These are phyloP conservation scores for Psix sp. DNA, from an alignment of 1,140 invertebrate species.

Conservation along the genomic window DNA sequence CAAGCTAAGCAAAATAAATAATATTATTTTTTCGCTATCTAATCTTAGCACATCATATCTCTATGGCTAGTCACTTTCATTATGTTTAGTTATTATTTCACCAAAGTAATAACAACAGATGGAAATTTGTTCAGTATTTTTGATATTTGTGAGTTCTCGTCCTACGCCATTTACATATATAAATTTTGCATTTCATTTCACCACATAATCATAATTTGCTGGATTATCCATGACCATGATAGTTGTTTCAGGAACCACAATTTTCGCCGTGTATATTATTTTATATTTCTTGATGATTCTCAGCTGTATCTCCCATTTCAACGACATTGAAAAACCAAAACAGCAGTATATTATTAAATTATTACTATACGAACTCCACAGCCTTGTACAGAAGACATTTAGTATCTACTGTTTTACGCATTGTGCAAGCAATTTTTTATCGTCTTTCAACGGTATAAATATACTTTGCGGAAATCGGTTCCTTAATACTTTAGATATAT, in stretches of 20 bases:
- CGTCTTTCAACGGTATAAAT: constrained; percentile 19
- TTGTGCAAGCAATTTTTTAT: constrained; percentile 36
- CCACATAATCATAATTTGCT: constrained; percentile 74
- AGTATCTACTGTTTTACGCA: constrained; percentile 56
- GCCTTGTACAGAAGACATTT: constrained; percentile 63
- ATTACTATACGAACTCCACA: constrained; percentile 60
- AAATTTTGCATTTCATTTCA: constrained; percentile 76
- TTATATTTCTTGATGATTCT: constrained; percentile 17
- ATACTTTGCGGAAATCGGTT: constrained; percentile 15
- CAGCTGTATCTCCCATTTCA: constrained; percentile 35
- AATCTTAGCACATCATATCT: too few relatives aligned
- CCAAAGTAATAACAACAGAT: constrained; percentile 52
- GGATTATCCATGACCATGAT: constrained; percentile 68
- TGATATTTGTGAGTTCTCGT: constrained; percentile 22
- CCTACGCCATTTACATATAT: constrained; percentile 68
- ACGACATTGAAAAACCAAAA: constrained; percentile 59
- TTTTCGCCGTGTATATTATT: constrained; percentile 52
- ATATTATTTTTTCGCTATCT: too few relatives aligned
- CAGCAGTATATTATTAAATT: constrained; percentile 71
- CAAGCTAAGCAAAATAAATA: too few relatives aligned
- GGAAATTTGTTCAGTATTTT: constrained; percentile 54
- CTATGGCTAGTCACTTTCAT: too few relatives aligned
- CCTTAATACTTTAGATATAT: constrained; percentile 26
- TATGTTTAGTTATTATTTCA: background rate
- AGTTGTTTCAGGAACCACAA: constrained; percentile 63